Conservation (phyloP, 2,113 vertebrate species). For the Antennarius striatus region DNA sequence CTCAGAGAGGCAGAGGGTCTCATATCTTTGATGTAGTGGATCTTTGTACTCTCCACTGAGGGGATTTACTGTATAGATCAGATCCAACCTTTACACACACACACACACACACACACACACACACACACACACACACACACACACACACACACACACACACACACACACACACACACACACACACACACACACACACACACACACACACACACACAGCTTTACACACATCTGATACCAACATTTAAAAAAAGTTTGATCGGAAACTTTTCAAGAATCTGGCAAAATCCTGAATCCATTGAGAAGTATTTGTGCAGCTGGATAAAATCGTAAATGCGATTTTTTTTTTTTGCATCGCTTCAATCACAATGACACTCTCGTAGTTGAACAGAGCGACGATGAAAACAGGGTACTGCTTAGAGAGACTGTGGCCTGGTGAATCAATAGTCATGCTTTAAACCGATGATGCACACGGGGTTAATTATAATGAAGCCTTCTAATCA, state of each 20-base stretch:
- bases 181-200: neutral
- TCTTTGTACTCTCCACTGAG: constrained; percentile 79
- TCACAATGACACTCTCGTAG: neutral
- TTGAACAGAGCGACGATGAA: constrained; percentile 1
- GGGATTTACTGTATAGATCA: constrained; percentile 50
- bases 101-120: too few species aligned
- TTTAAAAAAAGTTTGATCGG: too few species aligned
- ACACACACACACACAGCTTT: too few species aligned
- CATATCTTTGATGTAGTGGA: constrained; percentile 56
- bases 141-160: too few species aligned
- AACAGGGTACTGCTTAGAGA: constrained; percentile 35
- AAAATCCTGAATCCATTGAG: too few species aligned
- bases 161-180: neutral
- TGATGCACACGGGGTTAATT: constrained; percentile 61
- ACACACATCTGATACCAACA: too few species aligned
- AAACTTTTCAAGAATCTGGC: too few species aligned
- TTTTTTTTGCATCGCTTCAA: too few species aligned
- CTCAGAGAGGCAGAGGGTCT: constrained; percentile 59
- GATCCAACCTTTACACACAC: constrained; percentile 26
- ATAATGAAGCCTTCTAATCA: constrained; percentile 58
- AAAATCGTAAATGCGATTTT: too few species aligned
- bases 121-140: too few species aligned
- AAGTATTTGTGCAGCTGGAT: too few species aligned
- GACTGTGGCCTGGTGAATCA: constrained; percentile 37
- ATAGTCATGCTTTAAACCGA: constrained; percentile 52